phyloP scores from a whole-genome alignment of 2,113 vertebrate genomes.

The Seriola aureovittata region DNA sequence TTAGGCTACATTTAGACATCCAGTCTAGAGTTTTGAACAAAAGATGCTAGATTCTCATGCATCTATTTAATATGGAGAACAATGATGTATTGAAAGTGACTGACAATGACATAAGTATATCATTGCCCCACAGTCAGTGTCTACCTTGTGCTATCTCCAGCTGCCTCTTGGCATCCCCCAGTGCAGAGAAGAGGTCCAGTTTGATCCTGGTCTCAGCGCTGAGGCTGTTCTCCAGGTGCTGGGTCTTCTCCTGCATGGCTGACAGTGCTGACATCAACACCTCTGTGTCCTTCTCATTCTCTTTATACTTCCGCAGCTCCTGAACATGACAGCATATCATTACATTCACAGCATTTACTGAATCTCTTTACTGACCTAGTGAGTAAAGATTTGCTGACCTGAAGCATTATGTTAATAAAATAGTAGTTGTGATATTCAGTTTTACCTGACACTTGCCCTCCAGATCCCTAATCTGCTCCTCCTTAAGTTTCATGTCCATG shows the following conservation, averaged over 20 bases:
- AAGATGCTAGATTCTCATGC: not conserved
- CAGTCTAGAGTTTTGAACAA: not conserved
- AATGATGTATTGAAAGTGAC: not conserved
- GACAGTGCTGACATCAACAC: constrained; percentile 98
- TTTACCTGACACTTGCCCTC: constrained; percentile 96
- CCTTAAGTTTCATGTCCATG: constrained; percentile 95
- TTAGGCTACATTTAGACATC: not conserved
- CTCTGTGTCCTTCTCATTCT: constrained; percentile 98
- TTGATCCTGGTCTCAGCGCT: constrained; percentile 98
- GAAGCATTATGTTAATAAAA: not conserved
- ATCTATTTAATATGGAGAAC: not conserved
- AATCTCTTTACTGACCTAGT: not conserved
- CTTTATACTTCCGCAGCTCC: constrained; percentile 97
- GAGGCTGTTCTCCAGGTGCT: constrained; percentile 99
- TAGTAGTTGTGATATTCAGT: not conserved
- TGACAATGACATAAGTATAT: not conserved
- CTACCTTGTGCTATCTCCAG: constrained; percentile 98
- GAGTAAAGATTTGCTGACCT: not conserved
- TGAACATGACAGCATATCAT: constrained; percentile 54
- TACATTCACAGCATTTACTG: not conserved
- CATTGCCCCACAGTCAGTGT: not conserved
- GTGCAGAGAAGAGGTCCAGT: constrained; percentile 96
- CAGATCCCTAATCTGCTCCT: constrained; percentile 95
- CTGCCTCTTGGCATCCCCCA: constrained; percentile 97
- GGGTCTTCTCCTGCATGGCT: constrained; percentile 99